phyloP scores from a whole-genome alignment of 2,797 vertebrate species.

The Acipenser ruthenus region DNA sequence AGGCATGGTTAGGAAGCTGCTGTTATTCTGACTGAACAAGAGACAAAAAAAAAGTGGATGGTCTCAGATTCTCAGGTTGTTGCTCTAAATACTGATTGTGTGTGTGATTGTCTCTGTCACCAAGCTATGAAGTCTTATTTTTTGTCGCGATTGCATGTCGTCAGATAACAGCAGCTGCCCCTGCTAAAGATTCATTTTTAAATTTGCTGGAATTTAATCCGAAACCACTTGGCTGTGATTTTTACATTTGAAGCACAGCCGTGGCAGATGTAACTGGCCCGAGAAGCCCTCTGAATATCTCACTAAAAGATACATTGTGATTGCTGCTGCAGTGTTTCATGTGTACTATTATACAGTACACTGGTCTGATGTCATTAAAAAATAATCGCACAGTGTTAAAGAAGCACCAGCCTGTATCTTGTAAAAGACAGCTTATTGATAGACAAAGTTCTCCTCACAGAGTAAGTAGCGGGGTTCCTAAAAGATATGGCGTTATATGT shows the following conservation, averaged over 20 bases:
- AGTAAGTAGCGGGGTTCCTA: no score
- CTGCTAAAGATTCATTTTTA: slow-evolving; percentile 17
- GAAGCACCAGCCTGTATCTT: no score
- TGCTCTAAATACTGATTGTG: no score
- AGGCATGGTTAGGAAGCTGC: slow-evolving; percentile 26
- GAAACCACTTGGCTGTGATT: slow-evolving; percentile 59
- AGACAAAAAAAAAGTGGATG: slow-evolving; percentile 20
- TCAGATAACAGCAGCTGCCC: background rate
- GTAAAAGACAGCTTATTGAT: no score
- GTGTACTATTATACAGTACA: no score
- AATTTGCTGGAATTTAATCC: slow-evolving; percentile 65
- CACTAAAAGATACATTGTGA: background rate
- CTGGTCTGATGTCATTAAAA: background rate
- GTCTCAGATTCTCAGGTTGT: no score
- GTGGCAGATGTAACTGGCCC: slow-evolving; percentile 51
- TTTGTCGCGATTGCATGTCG: background rate
- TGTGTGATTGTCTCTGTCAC: background rate
- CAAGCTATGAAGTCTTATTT: slow-evolving; percentile 2
- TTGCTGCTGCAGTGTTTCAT: background rate
- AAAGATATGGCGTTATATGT: no score
- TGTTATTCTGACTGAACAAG: slow-evolving; percentile 22
- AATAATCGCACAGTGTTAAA: background rate
- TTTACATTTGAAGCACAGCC: slow-evolving; percentile 66
- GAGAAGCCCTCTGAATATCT: background rate
- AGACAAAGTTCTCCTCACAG: no score